Evolutionary conservation across 2,113 vertebrate species (phyloP).

Genomic region (Zeus faber): DNA sequence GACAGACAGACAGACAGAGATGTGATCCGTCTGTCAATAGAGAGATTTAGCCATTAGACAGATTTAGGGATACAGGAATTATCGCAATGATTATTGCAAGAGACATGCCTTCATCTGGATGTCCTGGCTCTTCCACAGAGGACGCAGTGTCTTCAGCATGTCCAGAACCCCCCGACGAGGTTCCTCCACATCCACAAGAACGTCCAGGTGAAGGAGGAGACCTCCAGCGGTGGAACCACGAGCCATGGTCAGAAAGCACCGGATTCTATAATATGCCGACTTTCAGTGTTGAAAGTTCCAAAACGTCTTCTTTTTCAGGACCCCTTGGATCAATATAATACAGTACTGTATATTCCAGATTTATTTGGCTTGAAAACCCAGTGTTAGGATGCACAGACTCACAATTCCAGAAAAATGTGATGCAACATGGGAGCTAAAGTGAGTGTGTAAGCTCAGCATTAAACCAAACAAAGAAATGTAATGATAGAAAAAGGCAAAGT

Average conservation of each 20-base stretch:
- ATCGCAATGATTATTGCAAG: not conserved
- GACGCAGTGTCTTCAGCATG: constrained; percentile 64
- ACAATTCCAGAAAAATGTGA: too few relatives aligned
- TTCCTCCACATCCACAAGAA: constrained; percentile 57
- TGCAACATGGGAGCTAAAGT: too few relatives aligned
- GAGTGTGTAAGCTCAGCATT: too few relatives aligned
- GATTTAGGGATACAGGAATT: not conserved
- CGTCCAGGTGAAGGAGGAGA: constrained; percentile 54
- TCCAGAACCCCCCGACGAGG: constrained; percentile 56
- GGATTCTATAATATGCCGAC: too few relatives aligned
- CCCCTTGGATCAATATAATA: not conserved
- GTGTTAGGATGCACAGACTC: too few relatives aligned
- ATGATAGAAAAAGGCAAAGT: too few relatives aligned
- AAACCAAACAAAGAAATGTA: too few relatives aligned
- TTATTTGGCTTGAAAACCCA: too few relatives aligned
- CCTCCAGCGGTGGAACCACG: not conserved
- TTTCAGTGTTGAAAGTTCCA: not conserved
- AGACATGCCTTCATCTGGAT: constrained; percentile 72
- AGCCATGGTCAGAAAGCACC: constrained; percentile 34
- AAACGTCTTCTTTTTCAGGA: not conserved
- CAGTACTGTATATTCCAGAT: too few relatives aligned
- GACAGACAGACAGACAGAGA: not conserved
- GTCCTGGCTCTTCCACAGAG: constrained; percentile 66
- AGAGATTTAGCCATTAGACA: not conserved
- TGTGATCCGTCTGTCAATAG: too few relatives aligned